Evolutionary conservation across 2,113 vertebrate genomes (phyloP), one percentile per base, ranked within the genome.

Genomic region (Polypterus senegalus): DNA sequence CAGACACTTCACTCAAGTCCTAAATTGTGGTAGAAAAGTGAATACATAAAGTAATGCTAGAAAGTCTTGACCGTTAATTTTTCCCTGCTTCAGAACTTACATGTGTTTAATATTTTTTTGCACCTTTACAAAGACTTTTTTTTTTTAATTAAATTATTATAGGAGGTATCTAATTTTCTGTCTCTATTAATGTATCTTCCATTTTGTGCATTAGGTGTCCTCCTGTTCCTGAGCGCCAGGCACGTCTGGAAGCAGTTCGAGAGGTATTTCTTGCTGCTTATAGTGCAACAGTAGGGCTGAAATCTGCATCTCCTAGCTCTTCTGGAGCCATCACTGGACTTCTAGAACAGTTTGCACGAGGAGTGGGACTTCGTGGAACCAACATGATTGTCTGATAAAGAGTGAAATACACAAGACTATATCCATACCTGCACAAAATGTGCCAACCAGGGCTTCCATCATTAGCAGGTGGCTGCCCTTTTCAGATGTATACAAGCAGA

Each of bases 301-400:
- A 86, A 70, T 87, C 92, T 0, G 80, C 81, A 1, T 78, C 83
- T 0, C 78, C 89, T 59, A 93, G 92, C 70, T 89, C 96, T 4
- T 93, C 94, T 0, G 91, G 88, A 6, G 91, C 94, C 63, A 96
- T 98, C 46, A 83, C 93, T 0, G 94, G 94, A 55, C 86, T 98
- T 64, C 86, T 98, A 54, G 96, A 98, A 80, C 94, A 97, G 77
- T 94, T 98, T 0, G 96, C 83, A 51, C 90, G 96, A 0, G 96
- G 96, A 0, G 95, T 97, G 0, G 93, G 93, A 63, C 88, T 97
- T 57, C 82, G 93, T 6, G 83, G 87, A 66, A 81, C 86, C 72
- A 92, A 91, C 68, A 71, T 81, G 73, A 84, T 92, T 3, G 81
- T 92, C 63, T 98, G 84, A 98, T 46, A 9, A 46, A 46, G 7